Evolutionary conservation across 2,888 invertebrate genomes (phyloP).

Genomic region (Lobophora halterata): DNA sequence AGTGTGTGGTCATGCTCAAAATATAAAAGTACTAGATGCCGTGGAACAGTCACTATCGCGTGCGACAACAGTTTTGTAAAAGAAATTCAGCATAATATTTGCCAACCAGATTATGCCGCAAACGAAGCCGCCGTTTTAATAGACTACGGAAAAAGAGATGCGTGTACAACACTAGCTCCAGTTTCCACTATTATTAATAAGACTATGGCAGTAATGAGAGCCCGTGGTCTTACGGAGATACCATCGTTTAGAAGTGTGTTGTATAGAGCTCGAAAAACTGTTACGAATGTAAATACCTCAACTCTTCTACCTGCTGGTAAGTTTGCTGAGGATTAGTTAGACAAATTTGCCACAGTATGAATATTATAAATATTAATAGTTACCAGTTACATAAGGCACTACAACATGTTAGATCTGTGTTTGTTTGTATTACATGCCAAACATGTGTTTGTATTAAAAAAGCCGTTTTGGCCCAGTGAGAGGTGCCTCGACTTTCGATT

Average conservation of each 20-base stretch:
- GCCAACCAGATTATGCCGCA: conserved; percentile 4
- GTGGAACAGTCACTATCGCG: conserved; percentile 1
- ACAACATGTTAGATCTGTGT: too few species aligned
- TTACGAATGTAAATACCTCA: too few species aligned
- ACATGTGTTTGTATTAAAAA: too few species aligned
- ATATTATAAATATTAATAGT: too few species aligned
- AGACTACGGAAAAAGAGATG: conserved; percentile 3
- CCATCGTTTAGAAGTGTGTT: conserved; percentile 5
- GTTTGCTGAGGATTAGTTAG: too few species aligned
- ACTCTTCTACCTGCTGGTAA: too few species aligned
- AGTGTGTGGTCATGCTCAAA: conserved; percentile 6
- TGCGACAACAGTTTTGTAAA: conserved; percentile 7
- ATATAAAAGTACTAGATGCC: conserved; percentile 6
- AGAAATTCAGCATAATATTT: conserved; percentile 1
- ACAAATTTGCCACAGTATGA: too few species aligned
- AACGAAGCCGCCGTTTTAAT: conserved; percentile 9
- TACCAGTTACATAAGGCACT: too few species aligned
- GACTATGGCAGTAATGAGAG: conserved; percentile 1
- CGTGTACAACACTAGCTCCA: not conserved
- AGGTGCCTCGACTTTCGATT: too few species aligned
- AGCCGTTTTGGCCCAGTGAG: too few species aligned
- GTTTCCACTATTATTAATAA: conserved; percentile 4
- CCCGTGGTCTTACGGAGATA: not conserved
- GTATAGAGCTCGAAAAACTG: not conserved
- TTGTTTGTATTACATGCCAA: too few species aligned